Evolutionary conservation across 2,888 invertebrate genomes (phyloP).

Genomic region (Cryptus armator): DNA sequence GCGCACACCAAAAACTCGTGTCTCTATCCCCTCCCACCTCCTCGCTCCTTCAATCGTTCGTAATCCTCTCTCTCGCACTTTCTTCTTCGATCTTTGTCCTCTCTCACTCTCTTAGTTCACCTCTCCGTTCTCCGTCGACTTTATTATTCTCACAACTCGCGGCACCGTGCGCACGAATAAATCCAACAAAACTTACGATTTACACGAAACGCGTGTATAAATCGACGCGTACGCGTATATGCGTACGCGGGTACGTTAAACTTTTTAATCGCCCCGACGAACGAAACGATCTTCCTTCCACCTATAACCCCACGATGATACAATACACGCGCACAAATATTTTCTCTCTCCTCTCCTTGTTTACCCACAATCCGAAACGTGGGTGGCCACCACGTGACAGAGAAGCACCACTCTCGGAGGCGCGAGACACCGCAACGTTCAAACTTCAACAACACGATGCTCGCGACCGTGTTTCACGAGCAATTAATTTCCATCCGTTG

Average conservation of each 20-base stretch:
- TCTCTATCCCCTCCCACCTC: constrained; percentile 55
- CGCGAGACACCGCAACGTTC: constrained; percentile 32
- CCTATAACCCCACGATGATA: constrained; percentile 7
- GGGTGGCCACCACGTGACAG: constrained; percentile 84
- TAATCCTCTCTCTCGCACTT: constrained; percentile 34
- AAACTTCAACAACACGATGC: constrained; percentile 24
- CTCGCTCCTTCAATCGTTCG: constrained; percentile 44
- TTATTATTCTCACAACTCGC: constrained; percentile 27
- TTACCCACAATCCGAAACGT: constrained; percentile 85
- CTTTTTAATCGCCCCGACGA: constrained; percentile 3
- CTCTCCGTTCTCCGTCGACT: constrained; percentile 15
- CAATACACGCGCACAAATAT: constrained; percentile 34
- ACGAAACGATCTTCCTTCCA: constrained; percentile 2
- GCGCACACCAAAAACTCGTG: constrained; percentile 69
- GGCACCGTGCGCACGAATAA: neutral
- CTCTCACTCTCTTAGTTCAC: constrained; percentile 16
- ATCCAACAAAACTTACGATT: neutral
- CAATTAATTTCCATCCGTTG: neutral
- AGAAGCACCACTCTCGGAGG: constrained; percentile 33
- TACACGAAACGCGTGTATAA: constrained; percentile 29
- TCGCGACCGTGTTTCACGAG: neutral
- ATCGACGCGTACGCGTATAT: neutral
- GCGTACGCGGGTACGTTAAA: neutral
- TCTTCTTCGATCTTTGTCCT: constrained; percentile 36
- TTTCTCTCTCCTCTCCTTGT: constrained; percentile 76